These are phyloP conservation scores for Pseudochromis fuscus DNA, from an alignment of 2,797 vertebrate species.

Conservation along the genomic window DNA sequence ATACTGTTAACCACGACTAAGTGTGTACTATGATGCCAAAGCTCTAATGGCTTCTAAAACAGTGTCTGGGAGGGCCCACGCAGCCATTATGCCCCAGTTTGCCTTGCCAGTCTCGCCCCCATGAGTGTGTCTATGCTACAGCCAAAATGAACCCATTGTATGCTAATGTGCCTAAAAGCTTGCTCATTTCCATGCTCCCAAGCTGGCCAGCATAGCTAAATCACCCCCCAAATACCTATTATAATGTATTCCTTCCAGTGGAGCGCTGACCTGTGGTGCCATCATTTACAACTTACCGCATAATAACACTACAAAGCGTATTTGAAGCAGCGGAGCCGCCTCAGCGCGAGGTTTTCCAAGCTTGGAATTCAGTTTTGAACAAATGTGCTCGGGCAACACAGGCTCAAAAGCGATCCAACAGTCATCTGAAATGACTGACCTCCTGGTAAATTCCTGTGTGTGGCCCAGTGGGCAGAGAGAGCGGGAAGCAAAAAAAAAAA, in stretches of 20 bases:
- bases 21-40: conserved; percentile 51
- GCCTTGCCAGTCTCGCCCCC: conserved; percentile 51
- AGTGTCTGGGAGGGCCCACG: conserved; percentile 43
- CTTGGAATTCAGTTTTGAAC: conserved; percentile 54
- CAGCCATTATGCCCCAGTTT: conserved; percentile 65
- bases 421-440: conserved; percentile 58
- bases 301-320: conserved; percentile 69
- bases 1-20: conserved; percentile 30
- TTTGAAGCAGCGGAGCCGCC: conserved; percentile 52
- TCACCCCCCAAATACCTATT: conserved; percentile 65
- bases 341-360: conserved; percentile 45
- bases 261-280: conserved; percentile 69
- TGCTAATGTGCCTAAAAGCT: conserved; percentile 80
- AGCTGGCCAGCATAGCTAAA: conserved; percentile 67
- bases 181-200: conserved; percentile 64
- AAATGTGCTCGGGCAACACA: conserved; percentile 39
- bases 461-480: conserved; percentile 35
- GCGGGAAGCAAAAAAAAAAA: conserved; percentile 1
- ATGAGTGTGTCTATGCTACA: conserved; percentile 48
- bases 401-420: conserved; percentile 51
- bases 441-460: conserved; percentile 49
- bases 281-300: conserved; percentile 75
- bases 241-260: conserved; percentile 68
- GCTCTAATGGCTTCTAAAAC: conserved; percentile 62
- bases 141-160: conserved; percentile 78